Percentiles rank a stretch among this genome's conserved stretches.
These are phyloP conservation scores for Paratrypauchen microcephalus DNA, from an alignment of 2,797 vertebrate species.

Conservation along the genomic window DNA sequence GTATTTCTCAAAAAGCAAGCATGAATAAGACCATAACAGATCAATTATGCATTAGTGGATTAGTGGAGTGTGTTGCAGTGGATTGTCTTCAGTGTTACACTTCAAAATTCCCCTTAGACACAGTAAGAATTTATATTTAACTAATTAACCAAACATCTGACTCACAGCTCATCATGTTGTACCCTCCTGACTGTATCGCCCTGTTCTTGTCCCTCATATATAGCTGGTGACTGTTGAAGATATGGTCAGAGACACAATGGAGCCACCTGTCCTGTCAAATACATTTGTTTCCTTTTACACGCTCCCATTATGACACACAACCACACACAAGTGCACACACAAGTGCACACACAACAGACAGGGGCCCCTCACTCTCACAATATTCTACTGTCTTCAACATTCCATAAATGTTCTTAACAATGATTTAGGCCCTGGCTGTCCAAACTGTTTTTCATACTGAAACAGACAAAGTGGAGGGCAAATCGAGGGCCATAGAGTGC, in stretches of 20 bases:
- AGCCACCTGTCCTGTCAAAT: slow-evolving; percentile 69
- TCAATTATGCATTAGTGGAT: too few relatives aligned
- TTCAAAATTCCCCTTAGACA: background rate
- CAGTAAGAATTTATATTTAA: background rate
- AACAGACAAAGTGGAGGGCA: too few relatives aligned
- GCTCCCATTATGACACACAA: slow-evolving; percentile 15
- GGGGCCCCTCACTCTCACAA: background rate
- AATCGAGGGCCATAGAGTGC: too few relatives aligned
- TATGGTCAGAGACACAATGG: slow-evolving; percentile 66
- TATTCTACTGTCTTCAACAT: too few relatives aligned
- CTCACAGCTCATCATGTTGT: background rate
- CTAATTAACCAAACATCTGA: background rate
- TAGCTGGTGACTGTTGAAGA: slow-evolving; percentile 46
- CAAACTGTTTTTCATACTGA: too few relatives aligned
- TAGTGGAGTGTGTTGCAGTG: too few relatives aligned
- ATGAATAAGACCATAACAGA: too few relatives aligned
- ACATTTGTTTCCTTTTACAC: slow-evolving; percentile 37
- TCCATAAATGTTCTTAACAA: too few relatives aligned
- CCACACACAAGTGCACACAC: slow-evolving; percentile 12
- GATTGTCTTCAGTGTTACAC: background rate
- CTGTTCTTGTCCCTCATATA: slow-evolving; percentile 25
- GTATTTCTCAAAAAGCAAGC: background rate
- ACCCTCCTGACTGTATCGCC: slow-evolving; percentile 15
- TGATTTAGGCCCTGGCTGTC: too few relatives aligned
- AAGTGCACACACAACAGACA: background rate